These are phyloP conservation scores for Triplophysa rosa DNA, from an alignment of 2,113 vertebrate species.

Conservation along the genomic window DNA sequence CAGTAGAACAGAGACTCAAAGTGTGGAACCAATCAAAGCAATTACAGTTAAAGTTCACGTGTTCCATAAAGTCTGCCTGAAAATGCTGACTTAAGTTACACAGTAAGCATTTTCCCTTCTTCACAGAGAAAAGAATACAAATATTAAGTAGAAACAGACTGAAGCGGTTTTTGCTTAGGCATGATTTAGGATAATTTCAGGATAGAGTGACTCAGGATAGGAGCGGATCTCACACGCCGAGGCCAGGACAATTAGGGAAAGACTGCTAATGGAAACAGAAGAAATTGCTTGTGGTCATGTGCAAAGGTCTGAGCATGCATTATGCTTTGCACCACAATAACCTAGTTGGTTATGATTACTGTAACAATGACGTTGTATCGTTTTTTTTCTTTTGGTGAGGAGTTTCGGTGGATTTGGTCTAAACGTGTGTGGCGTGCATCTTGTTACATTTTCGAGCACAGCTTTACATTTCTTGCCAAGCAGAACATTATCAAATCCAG, in stretches of 20 bases:
- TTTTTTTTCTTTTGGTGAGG: conserved; percentile 11
- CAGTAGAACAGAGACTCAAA: not conserved
- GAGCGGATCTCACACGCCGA: conserved; percentile 6
- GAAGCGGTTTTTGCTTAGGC: conserved; percentile 58
- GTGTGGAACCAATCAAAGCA: conserved; percentile 59
- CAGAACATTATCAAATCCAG: not conserved
- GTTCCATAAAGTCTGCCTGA: conserved; percentile 56
- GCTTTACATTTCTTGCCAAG: conserved; percentile 1
- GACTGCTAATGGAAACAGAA: conserved; percentile 8
- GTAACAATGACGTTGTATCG: not conserved
- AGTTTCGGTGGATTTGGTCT: not conserved
- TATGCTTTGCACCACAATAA: conserved; percentile 7
- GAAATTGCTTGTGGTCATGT: not conserved
- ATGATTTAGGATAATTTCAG: conserved; percentile 6
- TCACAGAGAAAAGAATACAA: conserved; percentile 56
- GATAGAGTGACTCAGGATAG: conserved; percentile 1
- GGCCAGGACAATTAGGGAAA: conserved; percentile 20
- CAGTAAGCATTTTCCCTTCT: conserved; percentile 49
- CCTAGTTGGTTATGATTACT: not conserved
- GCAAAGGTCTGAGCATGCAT: not conserved
- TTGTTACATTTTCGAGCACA: not conserved
- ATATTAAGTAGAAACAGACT: conserved; percentile 60
- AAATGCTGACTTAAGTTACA: conserved; percentile 64
- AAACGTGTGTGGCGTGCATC: conserved; percentile 1
- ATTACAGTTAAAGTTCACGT: conserved; percentile 59